Base-by-base conservation (phyloP, 2,888 invertebrate genomes). In the Drosophila eohydei region DNA sequence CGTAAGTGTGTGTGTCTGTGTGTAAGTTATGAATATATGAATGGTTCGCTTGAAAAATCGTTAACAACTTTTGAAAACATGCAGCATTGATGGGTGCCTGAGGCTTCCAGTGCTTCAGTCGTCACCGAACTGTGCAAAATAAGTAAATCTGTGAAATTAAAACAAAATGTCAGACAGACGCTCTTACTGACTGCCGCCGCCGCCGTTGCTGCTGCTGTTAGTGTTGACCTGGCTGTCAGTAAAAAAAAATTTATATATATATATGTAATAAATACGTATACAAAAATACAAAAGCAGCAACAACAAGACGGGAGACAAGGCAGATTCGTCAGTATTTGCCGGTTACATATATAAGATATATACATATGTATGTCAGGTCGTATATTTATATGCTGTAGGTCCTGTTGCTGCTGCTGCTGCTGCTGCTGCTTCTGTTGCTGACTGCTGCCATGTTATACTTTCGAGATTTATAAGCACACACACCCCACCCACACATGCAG, bases 101-200 rank as follows among this genome's bases (percentile, higher is more conserved):
- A 62, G 66, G 66, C 46, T 46, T 36, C 16, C 51, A 44, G 57
- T 51, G 54, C 64, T 60, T 44, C 69, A 78, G 64, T 62, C 57
- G 65, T 71, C 68, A 58, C 50, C 64, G 68, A 68, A 70, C 75
- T 61, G 60, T 66, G 62, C 59, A 69, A 74, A 71, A 73, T 72
- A 80, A 79, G 83, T 85, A 85, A 88, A 85, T 88, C 76, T 80
- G 80, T 74, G 48, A 85, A 87, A 89, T 88, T 84, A 76, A 89
- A 89, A 85, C 75, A 81, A 83, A 89, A 78, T 78, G 86, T 73
- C 77, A 75, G 80, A 69, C 74, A 66, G 61, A 56, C 72, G 48
- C 58, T 54, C 44, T 9, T 34, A 36, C 55, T 38, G 21, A 16
- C 30, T 64, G 48, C 11, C 55, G 12, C 26, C 59, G 8, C 2